These are phyloP conservation scores for Chrysolina americana DNA, from an alignment of 2,888 invertebrate genomes.

Conservation along the genomic window DNA sequence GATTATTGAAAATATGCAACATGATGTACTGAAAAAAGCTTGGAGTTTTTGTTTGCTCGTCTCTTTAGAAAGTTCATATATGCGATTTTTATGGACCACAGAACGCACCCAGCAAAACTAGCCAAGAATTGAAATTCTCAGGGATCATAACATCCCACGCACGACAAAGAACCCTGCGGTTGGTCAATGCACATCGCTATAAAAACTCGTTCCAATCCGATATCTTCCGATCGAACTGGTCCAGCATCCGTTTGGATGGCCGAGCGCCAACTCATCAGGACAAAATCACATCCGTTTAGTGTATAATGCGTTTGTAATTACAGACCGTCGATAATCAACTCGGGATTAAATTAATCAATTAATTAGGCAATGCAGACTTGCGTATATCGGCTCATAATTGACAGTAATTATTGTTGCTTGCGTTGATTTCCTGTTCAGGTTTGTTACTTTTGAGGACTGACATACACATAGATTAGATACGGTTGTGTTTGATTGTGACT, in stretches of 20 bases:
- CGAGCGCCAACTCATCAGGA: constrained; percentile 25
- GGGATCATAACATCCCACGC: not conserved
- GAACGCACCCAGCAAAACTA: not conserved
- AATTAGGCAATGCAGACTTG: constrained; percentile 51
- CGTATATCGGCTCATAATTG: constrained; percentile 46
- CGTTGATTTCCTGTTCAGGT: not conserved
- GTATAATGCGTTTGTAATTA: constrained; percentile 47
- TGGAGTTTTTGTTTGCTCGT: too few species aligned
- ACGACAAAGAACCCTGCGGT: not conserved
- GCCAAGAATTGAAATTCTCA: not conserved
- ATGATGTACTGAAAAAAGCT: too few species aligned
- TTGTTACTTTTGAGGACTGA: not conserved
- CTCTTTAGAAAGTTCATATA: too few species aligned
- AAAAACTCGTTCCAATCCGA: not conserved
- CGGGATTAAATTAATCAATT: constrained; percentile 52
- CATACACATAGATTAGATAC: too few species aligned
- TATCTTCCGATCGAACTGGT: not conserved
- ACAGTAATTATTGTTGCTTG: constrained; percentile 43
- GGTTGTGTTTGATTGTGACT: too few species aligned
- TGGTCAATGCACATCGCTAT: not conserved
- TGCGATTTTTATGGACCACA: not conserved
- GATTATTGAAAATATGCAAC: too few species aligned
- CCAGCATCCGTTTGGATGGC: constrained; percentile 6
- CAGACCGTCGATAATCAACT: constrained; percentile 48
- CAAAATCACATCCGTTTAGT: constrained; percentile 35